Percentiles rank a stretch among this genome's conserved stretches.
These are phyloP conservation scores for Crocidura indochinensis DNA, from an alignment of 2,797 vertebrate genomes.

Conservation along the genomic window DNA sequence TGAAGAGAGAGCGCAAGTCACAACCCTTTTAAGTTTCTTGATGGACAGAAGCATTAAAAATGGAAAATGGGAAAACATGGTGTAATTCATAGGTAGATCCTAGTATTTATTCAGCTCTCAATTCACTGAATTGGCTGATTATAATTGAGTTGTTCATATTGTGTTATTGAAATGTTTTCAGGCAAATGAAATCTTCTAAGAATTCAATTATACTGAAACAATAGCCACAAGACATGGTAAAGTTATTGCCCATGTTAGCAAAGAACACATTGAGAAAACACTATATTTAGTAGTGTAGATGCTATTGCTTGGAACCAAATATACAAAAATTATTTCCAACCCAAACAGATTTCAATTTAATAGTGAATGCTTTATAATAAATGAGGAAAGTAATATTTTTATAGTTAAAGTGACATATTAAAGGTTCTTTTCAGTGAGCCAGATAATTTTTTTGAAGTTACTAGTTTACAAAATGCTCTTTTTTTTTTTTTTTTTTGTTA, in stretches of 20 bases:
- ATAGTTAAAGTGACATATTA: constrained; percentile 45
- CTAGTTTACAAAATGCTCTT: constrained; percentile 27
- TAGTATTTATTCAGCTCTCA: constrained; percentile 67
- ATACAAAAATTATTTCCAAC: constrained; percentile 45
- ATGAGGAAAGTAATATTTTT: constrained; percentile 38
- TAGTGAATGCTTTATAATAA: constrained; percentile 45
- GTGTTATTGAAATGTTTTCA: constrained; percentile 69
- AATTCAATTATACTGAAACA: constrained; percentile 81
- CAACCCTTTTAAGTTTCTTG: constrained; percentile 26
- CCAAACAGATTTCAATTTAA: constrained; percentile 14
- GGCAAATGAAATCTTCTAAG: constrained; percentile 75
- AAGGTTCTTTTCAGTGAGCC: constrained; percentile 37
- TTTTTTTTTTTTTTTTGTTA: not conserved
- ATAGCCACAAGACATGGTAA: constrained; percentile 62
- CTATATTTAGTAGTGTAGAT: constrained; percentile 32
- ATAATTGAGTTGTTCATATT: constrained; percentile 75
- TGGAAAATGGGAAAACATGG: not conserved
- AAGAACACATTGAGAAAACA: constrained; percentile 52
- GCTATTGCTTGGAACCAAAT: constrained; percentile 52
- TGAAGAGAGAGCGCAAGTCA: not conserved
- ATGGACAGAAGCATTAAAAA: not conserved
- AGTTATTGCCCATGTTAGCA: constrained; percentile 72
- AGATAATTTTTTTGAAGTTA: not conserved
- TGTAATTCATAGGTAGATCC: constrained; percentile 17
- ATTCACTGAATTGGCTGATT: constrained; percentile 70